phyloP scores from a whole-genome alignment of 92 coral and sea anemone genomes.

The Metridium senile region DNA sequence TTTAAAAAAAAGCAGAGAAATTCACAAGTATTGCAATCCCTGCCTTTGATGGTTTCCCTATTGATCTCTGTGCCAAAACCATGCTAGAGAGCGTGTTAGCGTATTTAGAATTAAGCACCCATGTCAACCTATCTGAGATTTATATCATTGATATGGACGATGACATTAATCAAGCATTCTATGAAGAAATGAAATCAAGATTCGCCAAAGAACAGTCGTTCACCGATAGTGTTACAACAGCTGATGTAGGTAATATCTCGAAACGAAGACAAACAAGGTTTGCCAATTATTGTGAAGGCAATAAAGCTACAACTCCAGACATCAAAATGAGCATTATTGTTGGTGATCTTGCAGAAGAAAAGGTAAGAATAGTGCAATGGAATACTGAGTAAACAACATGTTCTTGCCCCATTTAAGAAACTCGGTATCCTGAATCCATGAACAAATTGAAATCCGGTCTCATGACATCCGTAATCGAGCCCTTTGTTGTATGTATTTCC shows the following conservation, averaged over 20 bases:
- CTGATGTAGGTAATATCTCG: not conserved
- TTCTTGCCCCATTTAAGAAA: too few species aligned
- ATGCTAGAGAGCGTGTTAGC: conserved; percentile 39
- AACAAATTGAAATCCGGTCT: too few species aligned
- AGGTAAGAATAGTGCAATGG: not conserved
- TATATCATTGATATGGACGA: conserved; percentile 50
- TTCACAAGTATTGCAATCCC: conserved; percentile 69
- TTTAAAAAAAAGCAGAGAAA: conserved; percentile 32
- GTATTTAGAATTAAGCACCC: conserved; percentile 23
- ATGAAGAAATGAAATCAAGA: conserved; percentile 47
- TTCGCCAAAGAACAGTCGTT: conserved; percentile 18
- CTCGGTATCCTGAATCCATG: too few species aligned
- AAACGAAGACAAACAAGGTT: not conserved
- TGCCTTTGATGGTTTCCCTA: conserved; percentile 66
- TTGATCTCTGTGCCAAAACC: conserved; percentile 57
- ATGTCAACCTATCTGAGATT: conserved; percentile 36
- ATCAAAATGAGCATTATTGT: conserved; percentile 6
- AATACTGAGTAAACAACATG: too few species aligned
- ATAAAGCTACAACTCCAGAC: not conserved
- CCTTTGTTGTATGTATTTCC: too few species aligned
- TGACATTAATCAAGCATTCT: conserved; percentile 28
- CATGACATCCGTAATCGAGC: too few species aligned
- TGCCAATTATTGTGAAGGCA: not conserved
- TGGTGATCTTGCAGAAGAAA: conserved; percentile 31
- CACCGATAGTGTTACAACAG: conserved; percentile 13